Conservation (phyloP, 2,113 vertebrate genomes). For the Muntiacus muntjak region DNA sequence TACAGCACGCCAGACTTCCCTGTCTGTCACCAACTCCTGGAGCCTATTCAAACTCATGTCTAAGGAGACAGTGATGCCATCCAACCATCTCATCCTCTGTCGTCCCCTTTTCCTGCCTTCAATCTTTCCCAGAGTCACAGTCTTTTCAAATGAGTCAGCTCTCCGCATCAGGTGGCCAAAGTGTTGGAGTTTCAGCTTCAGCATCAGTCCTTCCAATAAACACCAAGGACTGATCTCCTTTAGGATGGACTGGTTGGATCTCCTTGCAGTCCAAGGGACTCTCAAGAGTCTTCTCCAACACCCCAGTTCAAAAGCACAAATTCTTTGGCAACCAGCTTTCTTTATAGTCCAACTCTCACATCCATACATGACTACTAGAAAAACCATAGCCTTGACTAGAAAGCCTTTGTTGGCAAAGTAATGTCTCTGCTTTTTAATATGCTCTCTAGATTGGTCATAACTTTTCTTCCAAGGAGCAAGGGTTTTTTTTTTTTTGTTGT, state of each 20-base stretch:
- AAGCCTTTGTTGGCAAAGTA: not conserved
- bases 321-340: not conserved
- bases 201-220: not conserved
- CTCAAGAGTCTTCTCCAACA: not conserved
- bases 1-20: not conserved
- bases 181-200: not conserved
- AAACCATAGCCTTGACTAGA: not conserved
- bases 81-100: not conserved
- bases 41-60: not conserved
- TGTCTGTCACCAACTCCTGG: fast-evolving
- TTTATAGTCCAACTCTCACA: not conserved
- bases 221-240: not conserved
- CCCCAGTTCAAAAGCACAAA: not conserved
- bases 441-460: not conserved
- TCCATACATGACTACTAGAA: not conserved
- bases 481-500: too few species aligned
- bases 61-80: not conserved
- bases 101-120: not conserved
- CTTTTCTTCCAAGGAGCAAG: not conserved
- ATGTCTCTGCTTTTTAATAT: not conserved
- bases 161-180: not conserved
- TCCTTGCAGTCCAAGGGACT: not conserved
- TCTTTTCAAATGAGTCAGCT: not conserved
- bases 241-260: not conserved
- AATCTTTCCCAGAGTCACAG: not conserved